Evolutionary conservation across 2,888 invertebrate species (phyloP), one percentile per base, ranked within the genome.

Genomic region (Mylabris sibirica): DNA sequence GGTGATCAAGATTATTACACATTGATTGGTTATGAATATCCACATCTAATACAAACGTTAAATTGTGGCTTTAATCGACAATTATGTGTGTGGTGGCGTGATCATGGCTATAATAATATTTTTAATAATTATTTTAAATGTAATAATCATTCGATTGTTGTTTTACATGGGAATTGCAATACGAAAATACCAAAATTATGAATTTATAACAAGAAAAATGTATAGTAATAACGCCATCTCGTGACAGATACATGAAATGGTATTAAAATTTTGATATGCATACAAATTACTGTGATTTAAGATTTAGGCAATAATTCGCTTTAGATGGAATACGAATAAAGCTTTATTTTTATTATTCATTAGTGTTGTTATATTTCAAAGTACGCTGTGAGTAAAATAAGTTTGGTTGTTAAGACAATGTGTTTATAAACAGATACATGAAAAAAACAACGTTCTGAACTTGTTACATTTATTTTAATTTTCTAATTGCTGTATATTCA

Each of bases 1-100:
- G 94, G 94, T 0, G 94, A 95, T 84, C 94, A 95, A 83, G 94
- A 94, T 84, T 93, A 92, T 83, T 93, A 91, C 80, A 92, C 93
- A 0, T 83, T 94, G 38, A 78, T 93, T 17, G 91, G 90, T 11
- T 88, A 89, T 74, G 93, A 94, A 77, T 86, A 90, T 76, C 91
- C 91, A 8, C 87, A 91, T 72, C 83, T 94, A 60, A 91, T 95
- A 77, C 90, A 92, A 81, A 88, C 89, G 14, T 83, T 95, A 59
- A 90, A 93, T 69, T 95, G 95, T 80, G 88, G 89, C 3, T 95
- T 94, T 90, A 95, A 95, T 83, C 86, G 93, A 63, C 94, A 95
- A 81, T 83, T 95, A 67, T 95, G 94, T 80, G 89, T 89, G 0
- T 94, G 93, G 93, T 95, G 94, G 94, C 87, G 88, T 77, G 89